A percentile compares a stretch with the other conserved stretches of the same genome.
Conservation (phyloP, 2,888 invertebrate genomes). For the Rhamnusium bicolor region DNA sequence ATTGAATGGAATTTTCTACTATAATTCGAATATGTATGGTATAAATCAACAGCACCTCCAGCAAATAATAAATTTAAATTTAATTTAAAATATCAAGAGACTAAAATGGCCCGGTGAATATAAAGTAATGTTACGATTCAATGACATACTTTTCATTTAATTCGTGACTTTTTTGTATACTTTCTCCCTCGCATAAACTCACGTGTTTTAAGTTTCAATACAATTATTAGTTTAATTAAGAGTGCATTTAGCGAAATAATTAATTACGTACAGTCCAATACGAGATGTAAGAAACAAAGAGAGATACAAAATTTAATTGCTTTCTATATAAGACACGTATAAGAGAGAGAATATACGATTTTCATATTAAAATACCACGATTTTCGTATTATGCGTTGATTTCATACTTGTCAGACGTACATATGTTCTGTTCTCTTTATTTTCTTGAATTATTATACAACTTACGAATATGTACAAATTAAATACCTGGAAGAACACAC, state of each 20-base stretch:
- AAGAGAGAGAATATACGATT: too few relatives aligned
- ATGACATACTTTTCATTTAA: neutral
- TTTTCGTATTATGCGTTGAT: too few relatives aligned
- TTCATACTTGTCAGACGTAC: too few relatives aligned
- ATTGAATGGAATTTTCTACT: neutral
- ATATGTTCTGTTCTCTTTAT: too few relatives aligned
- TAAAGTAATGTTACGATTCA: neutral
- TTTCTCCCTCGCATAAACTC: neutral
- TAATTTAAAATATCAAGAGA: neutral
- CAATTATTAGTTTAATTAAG: neutral
- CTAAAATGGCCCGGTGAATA: neutral
- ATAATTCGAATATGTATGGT: neutral
- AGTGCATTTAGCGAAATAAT: neutral
- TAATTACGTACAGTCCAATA: too few relatives aligned
- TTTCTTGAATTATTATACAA: too few relatives aligned
- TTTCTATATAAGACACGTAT: too few relatives aligned
- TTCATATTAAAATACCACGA: too few relatives aligned
- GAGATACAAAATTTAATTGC: too few relatives aligned
- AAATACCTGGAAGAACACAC: too few relatives aligned
- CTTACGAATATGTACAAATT: too few relatives aligned
- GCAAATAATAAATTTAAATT: neutral
- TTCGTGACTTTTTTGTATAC: neutral
- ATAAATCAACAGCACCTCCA: neutral
- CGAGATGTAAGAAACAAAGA: too few relatives aligned
- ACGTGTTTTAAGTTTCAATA: neutral